These are phyloP conservation scores for Pecten maximus DNA, from an alignment of 2,888 invertebrate species.

Conservation along the genomic window DNA sequence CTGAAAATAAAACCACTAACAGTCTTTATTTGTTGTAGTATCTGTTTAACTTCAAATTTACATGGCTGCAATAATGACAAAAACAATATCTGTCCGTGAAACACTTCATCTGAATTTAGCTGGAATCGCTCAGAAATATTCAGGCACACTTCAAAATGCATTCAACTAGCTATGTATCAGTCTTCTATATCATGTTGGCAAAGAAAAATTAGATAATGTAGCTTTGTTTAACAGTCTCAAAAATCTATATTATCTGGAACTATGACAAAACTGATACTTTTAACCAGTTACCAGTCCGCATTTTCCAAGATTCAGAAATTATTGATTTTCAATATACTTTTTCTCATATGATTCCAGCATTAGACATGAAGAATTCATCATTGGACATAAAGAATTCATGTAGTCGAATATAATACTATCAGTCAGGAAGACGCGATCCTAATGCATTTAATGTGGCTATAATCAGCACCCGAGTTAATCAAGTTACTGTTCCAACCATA, in stretches of 20 bases:
- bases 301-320: neutral
- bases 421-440: neutral
- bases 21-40: neutral
- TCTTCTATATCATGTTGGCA: neutral
- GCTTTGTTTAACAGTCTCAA: neutral
- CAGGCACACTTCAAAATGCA: neutral
- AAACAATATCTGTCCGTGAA: neutral
- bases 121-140: too few species aligned
- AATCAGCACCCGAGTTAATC: neutral
- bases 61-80: neutral
- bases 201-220: neutral
- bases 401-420: neutral
- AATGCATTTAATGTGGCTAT: neutral
- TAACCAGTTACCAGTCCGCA: neutral
- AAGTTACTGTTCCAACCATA: too few species aligned
- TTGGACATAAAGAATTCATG: neutral
- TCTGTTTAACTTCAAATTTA: neutral
- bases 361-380: neutral
- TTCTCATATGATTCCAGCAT: neutral
- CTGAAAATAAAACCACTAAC: neutral
- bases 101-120: neutral
- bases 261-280: neutral
- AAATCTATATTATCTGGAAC: neutral
- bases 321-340: neutral
- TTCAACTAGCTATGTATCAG: neutral